Base-by-base conservation (phyloP, 2,113 vertebrate species). In the Lampris megalopsis region DNA sequence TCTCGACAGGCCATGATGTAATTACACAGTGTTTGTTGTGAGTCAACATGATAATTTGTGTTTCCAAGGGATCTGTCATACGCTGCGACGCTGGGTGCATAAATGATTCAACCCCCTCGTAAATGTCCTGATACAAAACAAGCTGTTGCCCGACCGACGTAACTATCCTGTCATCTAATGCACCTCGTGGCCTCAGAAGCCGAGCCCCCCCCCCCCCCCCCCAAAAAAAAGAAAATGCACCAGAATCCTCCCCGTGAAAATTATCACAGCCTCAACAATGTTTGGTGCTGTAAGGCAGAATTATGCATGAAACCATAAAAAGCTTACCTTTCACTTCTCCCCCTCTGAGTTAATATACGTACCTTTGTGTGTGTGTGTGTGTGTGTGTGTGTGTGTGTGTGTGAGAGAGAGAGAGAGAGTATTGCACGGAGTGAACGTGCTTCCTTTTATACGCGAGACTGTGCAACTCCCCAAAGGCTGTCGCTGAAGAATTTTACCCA, bases 31-130 rank as follows among this genome's bases (percentile, higher is more conserved):
- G 87, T 93, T 91, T 92, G 90, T 92, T 92, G 88, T 87, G 53
- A 93, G 89, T 92, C 90, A 90, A 92, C 88, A 89, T 79, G 87
- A 91, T 90, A 88, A 91, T 93, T 93, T 88, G 85, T 88, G 92
- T 88, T 91, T 89, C 86, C 81, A 52, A 89, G 86, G 85, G 89
- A 91, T 90, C 86, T 88, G 90, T 91, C 90, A 88, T 79, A 80
- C 71, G 79, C 87, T 75, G 73, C 81, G 88, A 91, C 69, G 85
- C 86, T 42, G 72, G 86, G 80, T 67, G 79, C 87, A 89, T 90
- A 91, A 92, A 91, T 87, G 90, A 92, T 90, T 89, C 88, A 90
- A 86, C 83, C 87, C 24, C 81, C 87, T 89, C 88, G 89, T 89
- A 91, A 90, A 87, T 85, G 90, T 87, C 86, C 91, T 89, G 87